Percentiles rank a stretch among this genome's conserved stretches.
phyloP scores from a whole-genome alignment of 2,113 vertebrate species.

The Macroglossus sobrinus region DNA sequence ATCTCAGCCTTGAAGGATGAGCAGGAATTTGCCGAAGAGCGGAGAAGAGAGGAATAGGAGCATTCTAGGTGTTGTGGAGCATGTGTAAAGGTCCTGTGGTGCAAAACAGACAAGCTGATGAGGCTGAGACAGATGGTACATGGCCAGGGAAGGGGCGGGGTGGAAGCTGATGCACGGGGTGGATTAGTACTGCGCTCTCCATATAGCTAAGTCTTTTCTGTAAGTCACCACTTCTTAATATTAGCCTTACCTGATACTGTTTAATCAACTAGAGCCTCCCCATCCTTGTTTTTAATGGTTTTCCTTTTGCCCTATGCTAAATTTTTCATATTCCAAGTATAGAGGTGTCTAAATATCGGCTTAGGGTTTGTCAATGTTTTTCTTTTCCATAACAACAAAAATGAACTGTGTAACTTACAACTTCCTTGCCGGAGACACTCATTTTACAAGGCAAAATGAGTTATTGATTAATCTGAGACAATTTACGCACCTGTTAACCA shows the following conservation, averaged over 20 bases:
- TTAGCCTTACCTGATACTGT: neutral
- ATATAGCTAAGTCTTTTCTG: neutral
- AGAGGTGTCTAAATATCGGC: constrained; percentile 43
- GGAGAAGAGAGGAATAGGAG: neutral
- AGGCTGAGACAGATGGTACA: neutral
- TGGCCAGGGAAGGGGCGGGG: fast-evolving
- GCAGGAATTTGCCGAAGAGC: neutral
- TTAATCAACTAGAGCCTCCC: neutral
- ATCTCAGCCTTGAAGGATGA: neutral
- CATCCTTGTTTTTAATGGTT: neutral
- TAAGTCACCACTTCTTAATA: neutral
- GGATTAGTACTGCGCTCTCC: too few relatives aligned
- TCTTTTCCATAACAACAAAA: constrained; percentile 50
- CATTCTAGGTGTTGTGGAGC: neutral
- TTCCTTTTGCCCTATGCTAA: neutral
- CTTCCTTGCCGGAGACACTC: neutral
- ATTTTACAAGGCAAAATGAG: constrained; percentile 49
- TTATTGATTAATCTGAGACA: constrained; percentile 38
- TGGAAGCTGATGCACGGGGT: neutral
- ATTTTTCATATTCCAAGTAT: constrained; percentile 12
- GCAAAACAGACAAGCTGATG: neutral
- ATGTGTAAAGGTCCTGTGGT: neutral
- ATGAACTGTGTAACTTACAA: constrained; percentile 22
- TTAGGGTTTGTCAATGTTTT: constrained; percentile 49
- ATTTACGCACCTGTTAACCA: constrained; percentile 25